phyloP scores from a whole-genome alignment of 2,113 vertebrate species.

The Albula glossodonta region DNA sequence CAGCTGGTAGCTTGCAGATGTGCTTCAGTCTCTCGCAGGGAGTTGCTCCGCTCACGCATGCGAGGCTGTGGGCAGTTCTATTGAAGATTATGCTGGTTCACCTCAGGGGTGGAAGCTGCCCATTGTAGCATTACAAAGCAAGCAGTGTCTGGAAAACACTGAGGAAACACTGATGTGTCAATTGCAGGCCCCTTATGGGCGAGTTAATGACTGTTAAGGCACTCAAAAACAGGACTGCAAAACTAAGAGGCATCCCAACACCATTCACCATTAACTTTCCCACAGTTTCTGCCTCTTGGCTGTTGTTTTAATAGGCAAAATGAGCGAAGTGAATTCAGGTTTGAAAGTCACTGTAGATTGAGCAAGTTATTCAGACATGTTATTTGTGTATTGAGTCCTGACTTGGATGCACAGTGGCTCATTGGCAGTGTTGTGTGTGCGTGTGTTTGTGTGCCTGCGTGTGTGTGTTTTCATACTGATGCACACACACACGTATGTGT shows the following conservation, averaged over 20 bases:
- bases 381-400: background rate
- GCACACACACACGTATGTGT: background rate
- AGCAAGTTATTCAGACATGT: background rate
- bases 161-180: slow-evolving; percentile 50
- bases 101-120: slow-evolving; percentile 54
- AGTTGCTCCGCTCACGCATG: slow-evolving; percentile 57
- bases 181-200: slow-evolving; percentile 50
- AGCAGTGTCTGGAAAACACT: slow-evolving; percentile 58
- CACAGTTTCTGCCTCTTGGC: background rate
- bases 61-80: slow-evolving; percentile 50
- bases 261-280: background rate
- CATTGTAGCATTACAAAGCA: slow-evolving; percentile 56
- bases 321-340: background rate
- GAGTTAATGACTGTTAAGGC: slow-evolving; percentile 42
- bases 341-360: background rate
- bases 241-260: too few species aligned
- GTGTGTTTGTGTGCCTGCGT: too few species aligned
- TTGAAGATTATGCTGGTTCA: slow-evolving; percentile 62
- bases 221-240: slow-evolving; percentile 31
- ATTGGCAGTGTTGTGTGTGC: too few species aligned
- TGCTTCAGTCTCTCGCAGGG: slow-evolving; percentile 56
- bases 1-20: slow-evolving; percentile 52
- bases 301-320: slow-evolving; percentile 3
- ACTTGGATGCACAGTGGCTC: background rate
- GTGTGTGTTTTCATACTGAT: background rate